Base-by-base conservation (phyloP, 2,888 invertebrate genomes). In the Cephus pygmeus region DNA sequence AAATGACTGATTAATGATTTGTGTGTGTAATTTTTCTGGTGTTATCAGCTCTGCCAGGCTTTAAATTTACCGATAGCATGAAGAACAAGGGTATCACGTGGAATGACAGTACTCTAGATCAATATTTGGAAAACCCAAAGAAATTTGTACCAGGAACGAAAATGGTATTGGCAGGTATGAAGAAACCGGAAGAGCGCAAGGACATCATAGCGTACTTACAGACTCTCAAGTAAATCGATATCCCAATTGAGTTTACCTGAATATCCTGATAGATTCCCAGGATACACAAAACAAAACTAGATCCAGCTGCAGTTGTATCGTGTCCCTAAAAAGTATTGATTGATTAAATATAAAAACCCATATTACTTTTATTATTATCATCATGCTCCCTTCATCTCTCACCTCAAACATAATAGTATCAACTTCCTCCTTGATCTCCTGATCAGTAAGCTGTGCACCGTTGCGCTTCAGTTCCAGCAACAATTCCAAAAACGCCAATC, bases 401-500 rank as follows among this genome's bases (percentile, higher is more conserved):
- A 95, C 97, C 94, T 98, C 96, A 90, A 96, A 96, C 96, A 97
- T 96, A 85, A 97, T 96, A 0, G 96, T 96, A 88, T 96, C 95
- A 0, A 96, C 96, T 93, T 97, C 96, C 89, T 97, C 96, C 85
- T 95, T 95, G 84, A 97, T 96, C 92, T 97, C 96, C 81, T 95
- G 94, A 81, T 96, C 96, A 35, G 94, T 94, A 77, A 96, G 93
- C 71, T 93, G 94, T 77, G 93, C 95, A 12, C 95, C 95, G 79
- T 95, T 95, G 82, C 95, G 95, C 79, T 96, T 94, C 85, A 96
- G 94, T 90, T 97, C 96, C 76, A 98, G 93, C 85, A 98, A 93
- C 82, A 97, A 93, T 92, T 98, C 98, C 84, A 98, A 93, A 92
- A 98, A 98, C 75, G 98, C 98, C 76, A 97, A 92, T 85, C 97